Evolutionary conservation across 2,888 invertebrate species (phyloP).

Genomic region (Oscheius myriophilus): DNA sequence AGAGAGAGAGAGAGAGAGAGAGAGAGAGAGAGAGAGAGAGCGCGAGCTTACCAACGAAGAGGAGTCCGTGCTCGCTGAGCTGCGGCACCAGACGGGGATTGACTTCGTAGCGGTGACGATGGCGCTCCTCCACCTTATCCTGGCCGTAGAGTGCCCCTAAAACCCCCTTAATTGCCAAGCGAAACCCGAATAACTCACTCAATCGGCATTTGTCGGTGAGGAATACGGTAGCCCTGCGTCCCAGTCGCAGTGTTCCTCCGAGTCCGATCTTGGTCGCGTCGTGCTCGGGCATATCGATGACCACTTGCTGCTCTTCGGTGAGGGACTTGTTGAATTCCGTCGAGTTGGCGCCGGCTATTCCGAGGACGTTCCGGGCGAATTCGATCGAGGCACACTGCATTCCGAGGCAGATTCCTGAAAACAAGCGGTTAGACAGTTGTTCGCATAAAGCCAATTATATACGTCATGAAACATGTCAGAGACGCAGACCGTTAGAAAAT

Average conservation of each 20-base stretch:
- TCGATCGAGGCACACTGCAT: conserved; percentile 96
- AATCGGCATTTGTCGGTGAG: conserved; percentile 74
- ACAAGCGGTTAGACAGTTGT: too few species aligned
- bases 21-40: too few species aligned
- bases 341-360: conserved; percentile 83
- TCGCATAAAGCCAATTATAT: too few species aligned
- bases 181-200: too few species aligned
- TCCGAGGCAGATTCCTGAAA: conserved; percentile 80
- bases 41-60: conserved; percentile 79
- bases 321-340: conserved; percentile 81
- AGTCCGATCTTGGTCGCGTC: conserved; percentile 82
- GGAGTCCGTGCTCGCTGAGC: conserved; percentile 84
- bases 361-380: conserved; percentile 85
- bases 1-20: too few species aligned
- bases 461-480: too few species aligned
- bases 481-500: too few species aligned
- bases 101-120: conserved; percentile 92
- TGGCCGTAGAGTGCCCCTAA: conserved; percentile 46
- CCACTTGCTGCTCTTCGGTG: conserved; percentile 50
- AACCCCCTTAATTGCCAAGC: too few species aligned
- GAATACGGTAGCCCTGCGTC: conserved; percentile 88
- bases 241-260: conserved; percentile 97
- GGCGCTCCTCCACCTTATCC: conserved; percentile 85
- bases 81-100: conserved; percentile 86
- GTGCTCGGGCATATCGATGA: conserved; percentile 96